Evolutionary conservation across 1,140 invertebrate genomes (phyloP).

Genomic region (Bilobella aurantiaca): DNA sequence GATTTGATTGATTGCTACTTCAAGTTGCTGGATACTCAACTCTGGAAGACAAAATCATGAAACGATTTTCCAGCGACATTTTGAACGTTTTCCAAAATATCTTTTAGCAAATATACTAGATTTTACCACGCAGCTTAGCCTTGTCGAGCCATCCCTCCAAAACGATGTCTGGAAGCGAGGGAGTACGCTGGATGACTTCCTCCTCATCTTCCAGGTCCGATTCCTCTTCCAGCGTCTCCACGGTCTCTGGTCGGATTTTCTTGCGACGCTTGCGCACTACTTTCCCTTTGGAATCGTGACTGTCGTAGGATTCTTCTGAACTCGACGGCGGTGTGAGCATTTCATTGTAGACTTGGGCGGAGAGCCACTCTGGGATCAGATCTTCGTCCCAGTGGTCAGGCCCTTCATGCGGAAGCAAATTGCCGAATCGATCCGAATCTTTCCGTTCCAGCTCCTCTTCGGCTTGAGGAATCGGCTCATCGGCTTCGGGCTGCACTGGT

Average conservation of each 20-base stretch:
- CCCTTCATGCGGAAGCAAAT: background rate
- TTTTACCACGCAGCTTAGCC: background rate
- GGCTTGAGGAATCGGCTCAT: background rate
- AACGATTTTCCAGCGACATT: too few relatives aligned
- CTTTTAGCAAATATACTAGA: too few relatives aligned
- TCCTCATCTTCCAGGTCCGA: background rate
- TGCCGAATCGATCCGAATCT: background rate
- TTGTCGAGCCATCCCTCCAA: background rate
- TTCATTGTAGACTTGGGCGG: background rate
- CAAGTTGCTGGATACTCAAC: constrained; percentile 4
- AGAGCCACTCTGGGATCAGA: background rate
- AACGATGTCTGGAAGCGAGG: background rate
- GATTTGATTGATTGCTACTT: background rate
- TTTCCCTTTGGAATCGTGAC: background rate
- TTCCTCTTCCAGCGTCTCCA: background rate
- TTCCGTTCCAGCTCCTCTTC: background rate
- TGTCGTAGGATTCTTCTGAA: background rate
- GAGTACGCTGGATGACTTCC: constrained; percentile 8
- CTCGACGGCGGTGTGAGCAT: background rate
- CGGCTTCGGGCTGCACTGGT: background rate
- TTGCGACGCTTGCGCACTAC: background rate
- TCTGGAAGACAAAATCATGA: too few relatives aligned
- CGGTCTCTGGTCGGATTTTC: background rate
- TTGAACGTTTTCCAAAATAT: too few relatives aligned
- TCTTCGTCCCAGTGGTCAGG: constrained; percentile 5